Base-by-base conservation (phyloP, 1,140 invertebrate genomes). In the Brachionus calyciflorus region DNA sequence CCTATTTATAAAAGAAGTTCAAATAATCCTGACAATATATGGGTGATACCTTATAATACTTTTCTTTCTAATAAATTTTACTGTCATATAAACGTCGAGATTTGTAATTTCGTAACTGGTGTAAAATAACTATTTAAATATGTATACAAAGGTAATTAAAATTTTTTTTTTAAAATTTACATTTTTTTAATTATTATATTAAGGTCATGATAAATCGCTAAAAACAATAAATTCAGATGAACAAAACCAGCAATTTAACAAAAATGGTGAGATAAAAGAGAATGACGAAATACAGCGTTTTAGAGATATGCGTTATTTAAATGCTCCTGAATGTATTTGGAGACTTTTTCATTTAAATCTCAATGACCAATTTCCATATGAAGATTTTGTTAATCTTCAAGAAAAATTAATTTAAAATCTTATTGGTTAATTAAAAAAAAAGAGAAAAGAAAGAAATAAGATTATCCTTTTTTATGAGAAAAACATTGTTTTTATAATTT, bases 121-220 rank as follows among this genome's bases (percentile, higher is more conserved):
- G 77, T 78, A 30, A 79, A 79, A 53, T 86, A 82, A 44, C 82
- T 80, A 81, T 86, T 30, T 78, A 80, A 30, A 82, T 86, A 53
- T 82, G 81, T 78, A 77, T 81, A 80, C 78, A 80, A 78, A 80
- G 85, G 83, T 80, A 79, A 68, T 19, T 24, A 77, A 79, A 48
- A 30, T 76, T 75, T 60, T 70, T 26, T 76, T 30, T 77, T 73
- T 63, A 26, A 17, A 7, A 12, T 60, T 9, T 19, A 77, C 77
- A 28, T 63, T 46, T 46, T 3, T 46, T 46, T 14, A 7, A 14
- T 5, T 46, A 7, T 17, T 17, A 7, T 46, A 65, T 41, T 57
- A 37, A 17, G 19, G 55, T 49, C 40, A 57, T 17, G 44, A 46
- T 14, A 46, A 14, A 7, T 17, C 44, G 14, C 3, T 14, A 14